Base-by-base conservation (phyloP, 2,113 vertebrate genomes). In the Anoura caudifer region DNA sequence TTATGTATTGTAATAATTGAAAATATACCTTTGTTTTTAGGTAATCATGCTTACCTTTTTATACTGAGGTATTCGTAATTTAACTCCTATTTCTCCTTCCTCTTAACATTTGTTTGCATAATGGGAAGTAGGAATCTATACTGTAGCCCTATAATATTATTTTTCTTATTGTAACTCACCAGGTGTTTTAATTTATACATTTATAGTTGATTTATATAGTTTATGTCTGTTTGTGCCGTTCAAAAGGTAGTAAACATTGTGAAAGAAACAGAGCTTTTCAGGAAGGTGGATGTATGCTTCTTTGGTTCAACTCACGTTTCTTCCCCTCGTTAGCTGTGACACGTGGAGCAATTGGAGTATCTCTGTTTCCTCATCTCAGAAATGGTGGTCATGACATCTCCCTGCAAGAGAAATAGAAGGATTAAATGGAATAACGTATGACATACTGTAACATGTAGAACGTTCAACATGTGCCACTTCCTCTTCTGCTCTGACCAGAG, bases 1-100 rank as follows among this genome's bases (percentile, higher is more conserved):
- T 56, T 84, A 92, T 79, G 7, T 31, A 28, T 31, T 13, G 36
- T 84, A 70, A 76, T 75, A 54, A 36, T 91, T 81, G 4, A 83
- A 82, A 91, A 56, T 2, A 36, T 1, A 76, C 11, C 13, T 87
- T 75, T 24, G 22, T 33, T 75, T 90, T 79, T 67, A 52, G 11
- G 28, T 20, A 59, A 20, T 85, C 13, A 59, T 28, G 38, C 1
- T 70, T 70, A 31, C 7, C 13, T 10, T 81, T 87, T 63, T 47
- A 41, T 54, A 82, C 14, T 45, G n/a, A 87, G 7, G 15, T 3
- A 80, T 70, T 67, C 50, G 45, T 76, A 70, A 14, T 7, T 41
- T 20, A 59, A 17, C 17, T 63, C 19, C 3, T 72, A 5, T 77
- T 92, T 92, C 28, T 61, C 7, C 8, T 93, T 80, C 22, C 3